Evolutionary conservation across 2,797 vertebrate species (phyloP).

Genomic region (Amblyopsis hoosieri): DNA sequence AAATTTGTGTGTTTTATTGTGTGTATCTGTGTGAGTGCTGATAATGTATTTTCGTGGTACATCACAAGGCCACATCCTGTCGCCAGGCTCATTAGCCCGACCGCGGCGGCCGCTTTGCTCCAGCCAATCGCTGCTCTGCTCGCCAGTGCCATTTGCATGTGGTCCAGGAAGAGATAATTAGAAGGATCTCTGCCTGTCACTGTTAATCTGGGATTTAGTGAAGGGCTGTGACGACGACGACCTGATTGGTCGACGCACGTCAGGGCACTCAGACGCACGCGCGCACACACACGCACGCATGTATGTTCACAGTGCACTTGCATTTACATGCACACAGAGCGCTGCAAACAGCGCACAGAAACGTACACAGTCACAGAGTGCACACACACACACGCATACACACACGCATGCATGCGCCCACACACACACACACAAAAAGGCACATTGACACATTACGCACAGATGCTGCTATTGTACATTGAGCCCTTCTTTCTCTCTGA

Average conservation of each 20-base stretch:
- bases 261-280: slow-evolving; percentile 12
- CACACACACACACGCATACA: neutral
- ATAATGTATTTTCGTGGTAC: slow-evolving; percentile 54
- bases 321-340: neutral
- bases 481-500: too few species aligned
- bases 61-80: slow-evolving; percentile 65
- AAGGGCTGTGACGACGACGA: slow-evolving; percentile 76
- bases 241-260: slow-evolving; percentile 71
- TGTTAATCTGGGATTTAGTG: slow-evolving; percentile 83
- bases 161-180: slow-evolving; percentile 84
- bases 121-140: slow-evolving; percentile 66
- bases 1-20: slow-evolving; percentile 25
- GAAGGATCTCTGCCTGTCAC: slow-evolving; percentile 84
- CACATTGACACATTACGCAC: neutral
- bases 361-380: too few species aligned
- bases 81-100: slow-evolving; percentile 76
- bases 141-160: slow-evolving; percentile 78
- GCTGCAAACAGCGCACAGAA: too few species aligned
- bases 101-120: slow-evolving; percentile 52
- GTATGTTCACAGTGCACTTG: too few species aligned
- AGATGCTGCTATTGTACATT: too few species aligned
- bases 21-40: slow-evolving; percentile 6
- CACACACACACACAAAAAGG: slow-evolving; percentile 6
- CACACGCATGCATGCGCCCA: neutral
- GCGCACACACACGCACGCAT: slow-evolving; percentile 19